These are phyloP conservation scores for Steinernema khuongi DNA, from an alignment of 1,140 invertebrate genomes.

Conservation along the genomic window DNA sequence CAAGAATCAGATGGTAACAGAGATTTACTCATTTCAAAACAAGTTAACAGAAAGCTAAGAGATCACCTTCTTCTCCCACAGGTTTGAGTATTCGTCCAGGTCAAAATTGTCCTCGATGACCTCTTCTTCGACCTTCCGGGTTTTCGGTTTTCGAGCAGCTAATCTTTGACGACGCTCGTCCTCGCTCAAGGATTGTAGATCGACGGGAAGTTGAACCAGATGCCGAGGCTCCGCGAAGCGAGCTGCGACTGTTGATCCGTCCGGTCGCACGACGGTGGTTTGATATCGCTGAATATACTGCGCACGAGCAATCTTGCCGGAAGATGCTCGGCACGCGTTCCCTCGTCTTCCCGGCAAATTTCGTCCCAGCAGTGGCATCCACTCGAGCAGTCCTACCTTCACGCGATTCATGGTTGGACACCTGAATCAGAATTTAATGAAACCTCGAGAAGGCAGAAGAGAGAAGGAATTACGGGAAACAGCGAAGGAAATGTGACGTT, in stretches of 20 bases:
- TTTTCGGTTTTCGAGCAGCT: slow-evolving; percentile 47
- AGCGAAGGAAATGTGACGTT: no score
- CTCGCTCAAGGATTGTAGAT: slow-evolving; percentile 41
- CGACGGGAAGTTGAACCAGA: slow-evolving; percentile 49
- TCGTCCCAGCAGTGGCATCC: no score
- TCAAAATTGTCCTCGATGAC: slow-evolving; percentile 50
- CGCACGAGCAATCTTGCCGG: slow-evolving; percentile 32
- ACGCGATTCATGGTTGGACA: no score
- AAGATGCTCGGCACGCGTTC: slow-evolving; percentile 43
- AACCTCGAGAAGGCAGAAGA: no score
- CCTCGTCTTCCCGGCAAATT: no score
- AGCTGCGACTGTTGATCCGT: slow-evolving; percentile 47
- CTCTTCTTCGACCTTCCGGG: slow-evolving; percentile 39
- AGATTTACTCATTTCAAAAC: not conserved
- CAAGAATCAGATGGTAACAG: not conserved
- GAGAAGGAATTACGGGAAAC: no score
- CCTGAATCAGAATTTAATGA: no score
- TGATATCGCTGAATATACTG: slow-evolving; percentile 40
- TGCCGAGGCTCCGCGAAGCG: slow-evolving; percentile 44
- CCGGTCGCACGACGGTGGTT: slow-evolving; percentile 38
- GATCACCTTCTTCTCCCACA: slow-evolving; percentile 27
- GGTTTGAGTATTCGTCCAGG: slow-evolving; percentile 33
- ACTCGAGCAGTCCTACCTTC: no score
- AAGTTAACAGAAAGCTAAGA: slow-evolving; percentile 17
- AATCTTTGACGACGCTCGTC: slow-evolving; percentile 48